Percentiles rank a stretch among this genome's conserved stretches.
Evolutionary conservation across 2,113 vertebrate genomes (phyloP).

Genomic region (Cephalopholis sonnerati): DNA sequence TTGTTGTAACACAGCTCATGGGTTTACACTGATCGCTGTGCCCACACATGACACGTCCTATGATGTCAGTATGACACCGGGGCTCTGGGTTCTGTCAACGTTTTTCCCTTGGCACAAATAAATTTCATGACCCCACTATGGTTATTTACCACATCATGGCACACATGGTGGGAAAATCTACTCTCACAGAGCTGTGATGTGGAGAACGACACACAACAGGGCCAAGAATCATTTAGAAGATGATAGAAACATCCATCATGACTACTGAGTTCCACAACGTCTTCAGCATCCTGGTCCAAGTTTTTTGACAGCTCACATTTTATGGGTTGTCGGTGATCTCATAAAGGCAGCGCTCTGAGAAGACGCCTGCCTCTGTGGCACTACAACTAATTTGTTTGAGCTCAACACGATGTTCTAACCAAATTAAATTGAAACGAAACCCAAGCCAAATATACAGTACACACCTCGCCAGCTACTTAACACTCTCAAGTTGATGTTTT

Average conservation of each 20-base stretch:
- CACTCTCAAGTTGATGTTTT: constrained; percentile 38
- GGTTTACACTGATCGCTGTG: constrained; percentile 23
- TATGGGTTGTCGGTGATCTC: constrained; percentile 69
- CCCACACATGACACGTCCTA: constrained; percentile 62
- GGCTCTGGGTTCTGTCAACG: constrained; percentile 72
- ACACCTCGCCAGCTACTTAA: constrained; percentile 22
- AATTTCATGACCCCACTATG: constrained; percentile 53
- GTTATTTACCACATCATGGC: constrained; percentile 68
- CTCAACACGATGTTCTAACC: constrained; percentile 53
- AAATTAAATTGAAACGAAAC: constrained; percentile 57
- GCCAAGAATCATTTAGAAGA: constrained; percentile 67
- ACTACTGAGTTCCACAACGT: constrained; percentile 38
- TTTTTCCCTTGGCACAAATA: constrained; percentile 79
- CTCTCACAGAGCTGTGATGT: constrained; percentile 64
- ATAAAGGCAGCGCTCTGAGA: constrained; percentile 54
- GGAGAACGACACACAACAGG: constrained; percentile 35
- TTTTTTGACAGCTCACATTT: constrained; percentile 66
- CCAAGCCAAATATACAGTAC: constrained; percentile 58
- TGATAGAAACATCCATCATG: constrained; percentile 70
- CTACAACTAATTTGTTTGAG: constrained; percentile 60
- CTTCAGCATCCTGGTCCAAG: constrained; percentile 40
- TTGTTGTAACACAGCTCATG: constrained; percentile 31
- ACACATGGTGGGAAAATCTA: constrained; percentile 66
- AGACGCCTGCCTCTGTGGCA: constrained; percentile 48
- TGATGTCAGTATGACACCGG: constrained; percentile 77